Conservation (phyloP, 2,797 vertebrate species). For the Gorsachius magnificus region DNA sequence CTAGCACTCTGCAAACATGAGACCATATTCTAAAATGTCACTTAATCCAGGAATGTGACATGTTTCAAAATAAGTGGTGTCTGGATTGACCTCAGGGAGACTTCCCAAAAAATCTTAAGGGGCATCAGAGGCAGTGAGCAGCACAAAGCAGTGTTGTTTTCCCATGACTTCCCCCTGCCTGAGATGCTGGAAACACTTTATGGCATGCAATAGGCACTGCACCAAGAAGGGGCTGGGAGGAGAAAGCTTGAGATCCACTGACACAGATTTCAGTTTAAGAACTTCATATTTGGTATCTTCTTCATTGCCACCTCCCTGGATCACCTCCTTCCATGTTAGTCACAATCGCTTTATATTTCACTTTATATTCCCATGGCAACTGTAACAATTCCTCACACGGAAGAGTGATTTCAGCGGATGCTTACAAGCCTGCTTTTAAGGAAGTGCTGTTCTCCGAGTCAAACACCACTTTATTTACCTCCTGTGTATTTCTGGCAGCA, state of each 20-base stretch:
- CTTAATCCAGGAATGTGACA: neutral
- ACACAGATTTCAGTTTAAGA: neutral
- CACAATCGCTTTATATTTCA: neutral
- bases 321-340: neutral
- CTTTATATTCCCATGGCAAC: constrained; percentile 38
- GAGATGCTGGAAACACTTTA: neutral
- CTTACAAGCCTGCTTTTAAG: neutral
- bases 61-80: neutral
- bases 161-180: neutral
- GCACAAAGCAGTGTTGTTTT: neutral
- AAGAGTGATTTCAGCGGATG: neutral
- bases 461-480: neutral
- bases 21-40: neutral
- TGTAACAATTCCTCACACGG: neutral
- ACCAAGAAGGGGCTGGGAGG: neutral
- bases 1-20: neutral
- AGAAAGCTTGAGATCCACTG: neutral
- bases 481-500: neutral
- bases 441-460: neutral
- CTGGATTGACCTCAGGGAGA: neutral
- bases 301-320: neutral
- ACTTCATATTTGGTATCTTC: neutral
- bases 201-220: neutral
- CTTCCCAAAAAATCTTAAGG: neutral
- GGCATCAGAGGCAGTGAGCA: neutral